These are phyloP conservation scores for Pentalonia nigronervosa DNA, from an alignment of 1,140 invertebrate genomes.

Conservation along the genomic window DNA sequence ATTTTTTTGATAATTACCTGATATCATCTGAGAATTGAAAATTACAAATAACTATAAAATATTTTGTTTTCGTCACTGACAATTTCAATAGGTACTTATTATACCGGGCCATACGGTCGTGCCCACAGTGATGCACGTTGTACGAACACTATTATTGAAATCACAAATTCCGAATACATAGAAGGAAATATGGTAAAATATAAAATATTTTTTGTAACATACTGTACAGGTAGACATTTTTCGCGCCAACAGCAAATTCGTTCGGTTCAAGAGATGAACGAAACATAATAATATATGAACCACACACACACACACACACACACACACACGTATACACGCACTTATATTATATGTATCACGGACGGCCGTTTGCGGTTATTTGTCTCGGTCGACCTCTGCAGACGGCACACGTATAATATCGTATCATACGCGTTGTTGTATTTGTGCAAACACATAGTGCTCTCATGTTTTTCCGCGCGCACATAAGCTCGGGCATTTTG, in stretches of 20 bases:
- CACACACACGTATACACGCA: background rate
- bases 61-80: too few species aligned
- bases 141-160: too few species aligned
- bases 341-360: background rate
- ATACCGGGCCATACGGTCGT: too few species aligned
- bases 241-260: background rate
- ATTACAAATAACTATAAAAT: too few species aligned
- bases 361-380: background rate
- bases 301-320: background rate
- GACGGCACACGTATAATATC: background rate
- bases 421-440: background rate
- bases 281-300: background rate
- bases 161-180: too few species aligned
- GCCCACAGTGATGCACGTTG: too few species aligned
- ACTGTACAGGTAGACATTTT: background rate
- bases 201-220: too few species aligned
- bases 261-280: background rate
- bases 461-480: background rate
- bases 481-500: background rate
- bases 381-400: background rate
- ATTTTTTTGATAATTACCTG: too few species aligned
- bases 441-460: slow-evolving; percentile 13
- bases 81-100: too few species aligned
- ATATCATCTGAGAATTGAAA: too few species aligned
- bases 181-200: too few species aligned